Percentiles rank a stretch among this genome's conserved stretches.
Conservation (phyloP, 2,888 invertebrate species). For the Sphaeridia pumilis region DNA sequence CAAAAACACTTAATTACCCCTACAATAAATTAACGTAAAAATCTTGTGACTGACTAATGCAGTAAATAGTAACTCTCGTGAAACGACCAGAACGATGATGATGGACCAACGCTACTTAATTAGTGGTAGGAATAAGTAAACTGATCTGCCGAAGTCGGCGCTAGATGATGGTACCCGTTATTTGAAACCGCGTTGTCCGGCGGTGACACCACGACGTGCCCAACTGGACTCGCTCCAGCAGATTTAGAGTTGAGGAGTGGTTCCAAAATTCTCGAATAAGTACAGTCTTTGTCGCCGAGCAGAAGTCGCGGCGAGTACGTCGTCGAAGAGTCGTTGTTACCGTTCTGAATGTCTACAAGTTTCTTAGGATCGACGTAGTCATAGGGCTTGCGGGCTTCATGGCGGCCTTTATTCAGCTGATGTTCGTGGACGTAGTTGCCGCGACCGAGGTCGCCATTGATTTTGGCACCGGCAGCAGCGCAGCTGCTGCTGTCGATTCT, state of each 20-base stretch:
- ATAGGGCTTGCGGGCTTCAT: slow-evolving; percentile 29
- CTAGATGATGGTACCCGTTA: slow-evolving; percentile 18
- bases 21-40: no score
- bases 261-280: slow-evolving; percentile 33
- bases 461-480: slow-evolving; percentile 7
- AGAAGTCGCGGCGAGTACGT: slow-evolving; percentile 30
- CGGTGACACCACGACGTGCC: no score
- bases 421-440: slow-evolving; percentile 9
- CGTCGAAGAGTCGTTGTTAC: slow-evolving; percentile 12
- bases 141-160: slow-evolving; percentile 27
- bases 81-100: neutral
- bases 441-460: slow-evolving; percentile 13
- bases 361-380: slow-evolving; percentile 29
- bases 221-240: neutral
- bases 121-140: slow-evolving; percentile 34
- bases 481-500: slow-evolving; percentile 11
- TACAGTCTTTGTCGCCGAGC: slow-evolving; percentile 31
- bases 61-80: neutral
- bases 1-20: no score
- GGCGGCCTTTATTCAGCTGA: neutral
- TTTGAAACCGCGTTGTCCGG: neutral
- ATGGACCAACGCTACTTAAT: neutral
- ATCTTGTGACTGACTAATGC: neutral
- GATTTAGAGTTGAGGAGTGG: slow-evolving; percentile 30
- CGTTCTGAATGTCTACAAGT: slow-evolving; percentile 7